Evolutionary conservation across 1,140 invertebrate species (phyloP), one percentile per base, ranked within the genome.

Genomic region (Eriosoma lanigerum): DNA sequence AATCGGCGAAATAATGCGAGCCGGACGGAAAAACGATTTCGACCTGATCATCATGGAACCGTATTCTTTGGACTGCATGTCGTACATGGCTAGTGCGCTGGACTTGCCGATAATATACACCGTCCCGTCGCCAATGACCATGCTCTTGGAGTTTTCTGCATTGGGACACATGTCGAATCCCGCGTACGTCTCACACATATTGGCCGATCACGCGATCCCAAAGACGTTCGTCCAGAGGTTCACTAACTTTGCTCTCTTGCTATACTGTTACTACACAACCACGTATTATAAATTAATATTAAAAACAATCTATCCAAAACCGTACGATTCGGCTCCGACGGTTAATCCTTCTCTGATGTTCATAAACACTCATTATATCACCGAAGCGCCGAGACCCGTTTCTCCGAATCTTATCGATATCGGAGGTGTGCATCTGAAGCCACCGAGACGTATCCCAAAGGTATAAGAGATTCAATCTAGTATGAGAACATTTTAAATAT

Each of bases 321-420:
- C 21, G 9, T 15, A 54, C 29, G 46, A 73, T 13, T 8, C 9
- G n/a, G 13, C 29, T 9, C 26, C 15, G 19, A 48, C 24, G 5
- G 62, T 81, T 21, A 54, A 81, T 38, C 80, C 80, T 15, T 50
- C 66, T 3, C 2, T 81, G 1, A 17, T 81, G 3, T 81, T 81
- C n/a, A 0, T 21, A 1, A 81, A 81, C 60, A 81, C 70, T 5
- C 54, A 76, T 52, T 44, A 24, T 12, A 50, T 60, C 9, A 75
- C 70, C 15, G 70, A 75, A 21, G 58, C 68, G 1, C 32, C 89
- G 0, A 87, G 87, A 81, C 87, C 91, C 13, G 84, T 89, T 68
- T 86, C 89, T 0, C 89, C 91, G 0, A 88, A 88, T 78, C 85
- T 91, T 1, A 88, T 92, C 17, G 90, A 92, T 86, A 84, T 92